Evolutionary conservation across 2,113 vertebrate genomes (phyloP), one percentile per base, ranked within the genome.

Genomic region (Dicentrarchus labrax): DNA sequence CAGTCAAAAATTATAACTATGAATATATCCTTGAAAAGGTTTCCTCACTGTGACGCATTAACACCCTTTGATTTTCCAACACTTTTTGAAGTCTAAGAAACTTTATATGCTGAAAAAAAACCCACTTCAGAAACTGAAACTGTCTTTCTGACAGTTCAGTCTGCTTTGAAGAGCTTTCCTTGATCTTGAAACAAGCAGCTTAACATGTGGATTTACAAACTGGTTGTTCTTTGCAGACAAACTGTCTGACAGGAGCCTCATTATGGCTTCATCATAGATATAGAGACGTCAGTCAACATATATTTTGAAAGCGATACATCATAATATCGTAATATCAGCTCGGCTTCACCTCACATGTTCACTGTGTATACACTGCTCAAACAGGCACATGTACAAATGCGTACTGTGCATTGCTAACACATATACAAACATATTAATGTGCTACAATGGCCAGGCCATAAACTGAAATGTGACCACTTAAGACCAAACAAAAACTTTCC

Each of bases 401-500:
- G 51, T 65, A 24, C 6, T 0, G 13, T 16, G 7, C 59, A 65
- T 59, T 5, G 39, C 8, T 6, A 15, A 12, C n/a, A 50, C 9
- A 53, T 1, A 68, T 2, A 9, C 7, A 17, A 15, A 19, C 43
- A 16, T 4, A 51, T 8, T 36, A 41, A 30, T 13, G 19, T 10
- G 2, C n/a, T 51, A 8, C 10, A 57, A 19, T 19, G 12, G 17
- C 36, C 47, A 12, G 38, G 5, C 22, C 51, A 45, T 24, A 81
- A 80, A 72, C 47, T 66, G 66, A 76, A 84, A 39, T n/a, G 59
- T 87, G 74, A 77, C 64, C 67, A 69, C 71, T 74, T 92, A 88
- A 89, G 75, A 82, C 80, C 69, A 88, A 92, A 90, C 56, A 71
- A 90, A 83, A 93, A 91, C 89, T 91, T 92, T 90, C 73, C 86